Conservation (phyloP, 2,113 vertebrate genomes). For the Halichoerus grypus region DNA sequence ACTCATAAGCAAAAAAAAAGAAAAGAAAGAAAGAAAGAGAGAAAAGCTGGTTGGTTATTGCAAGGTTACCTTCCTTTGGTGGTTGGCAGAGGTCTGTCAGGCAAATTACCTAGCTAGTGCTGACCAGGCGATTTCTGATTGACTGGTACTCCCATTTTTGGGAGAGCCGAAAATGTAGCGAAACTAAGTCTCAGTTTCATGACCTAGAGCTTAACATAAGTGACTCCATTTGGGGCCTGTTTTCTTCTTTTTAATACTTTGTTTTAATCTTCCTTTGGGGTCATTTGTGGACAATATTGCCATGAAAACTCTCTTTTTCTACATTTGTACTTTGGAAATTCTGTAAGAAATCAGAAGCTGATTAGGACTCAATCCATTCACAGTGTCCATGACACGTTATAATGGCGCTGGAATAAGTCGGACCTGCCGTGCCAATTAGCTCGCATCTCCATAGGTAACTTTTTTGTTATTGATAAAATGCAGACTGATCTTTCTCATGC, state of each 20-base stretch:
- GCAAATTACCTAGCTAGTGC: neutral
- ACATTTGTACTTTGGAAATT: neutral
- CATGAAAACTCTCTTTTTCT: neutral
- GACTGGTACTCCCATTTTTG: neutral
- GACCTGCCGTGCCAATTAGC: neutral
- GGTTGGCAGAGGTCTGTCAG: neutral
- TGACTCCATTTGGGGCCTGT: neutral
- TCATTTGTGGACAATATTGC: accelerated
- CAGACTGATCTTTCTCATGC: neutral
- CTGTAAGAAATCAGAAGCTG: neutral
- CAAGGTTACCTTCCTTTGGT: neutral
- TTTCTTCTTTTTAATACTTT: neutral
- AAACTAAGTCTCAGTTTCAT: too few relatives aligned
- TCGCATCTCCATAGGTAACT: neutral
- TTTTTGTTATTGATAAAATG: neutral
- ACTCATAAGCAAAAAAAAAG: neutral
- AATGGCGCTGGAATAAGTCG: neutral
- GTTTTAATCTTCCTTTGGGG: neutral
- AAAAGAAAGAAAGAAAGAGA: too few relatives aligned
- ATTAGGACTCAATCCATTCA: neutral
- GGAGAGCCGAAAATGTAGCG: too few relatives aligned
- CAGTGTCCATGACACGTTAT: neutral
- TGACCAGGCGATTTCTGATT: too few relatives aligned
- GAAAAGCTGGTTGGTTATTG: neutral
- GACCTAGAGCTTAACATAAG: neutral